Conservation (phyloP, 2,113 vertebrate species). For the Thalassoma bifasciatum region DNA sequence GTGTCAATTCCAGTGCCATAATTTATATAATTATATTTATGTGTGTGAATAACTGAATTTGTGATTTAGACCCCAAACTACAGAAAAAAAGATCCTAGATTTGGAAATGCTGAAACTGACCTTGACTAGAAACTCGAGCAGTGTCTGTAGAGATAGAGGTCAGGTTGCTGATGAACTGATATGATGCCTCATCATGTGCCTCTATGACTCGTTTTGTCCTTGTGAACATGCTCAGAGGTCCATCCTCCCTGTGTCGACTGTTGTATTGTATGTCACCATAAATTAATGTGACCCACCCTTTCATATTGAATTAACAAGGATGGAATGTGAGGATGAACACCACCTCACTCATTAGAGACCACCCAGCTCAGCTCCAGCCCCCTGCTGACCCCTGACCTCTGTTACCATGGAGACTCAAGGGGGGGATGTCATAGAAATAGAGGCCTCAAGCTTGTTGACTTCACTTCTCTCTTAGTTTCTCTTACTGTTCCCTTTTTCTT, state of each 20-base stretch:
- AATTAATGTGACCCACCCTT: constrained; percentile 55
- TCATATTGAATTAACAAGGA: constrained; percentile 54
- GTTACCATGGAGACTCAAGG: constrained; percentile 43
- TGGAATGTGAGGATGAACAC: constrained; percentile 17
- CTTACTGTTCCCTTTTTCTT: no score
- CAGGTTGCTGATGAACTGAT: constrained; percentile 2
- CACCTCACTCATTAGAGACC: constrained; percentile 32
- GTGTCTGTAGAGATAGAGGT: constrained; percentile 28
- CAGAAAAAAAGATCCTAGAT: background rate
- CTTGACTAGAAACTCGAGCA: background rate
- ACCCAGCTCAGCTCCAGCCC: constrained; percentile 6
- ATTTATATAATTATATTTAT: no score
- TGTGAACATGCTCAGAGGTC: constrained; percentile 15
- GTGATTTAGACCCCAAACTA: background rate
- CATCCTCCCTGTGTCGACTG: constrained; percentile 40
- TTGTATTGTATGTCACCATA: constrained; percentile 40
- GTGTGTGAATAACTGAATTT: no score
- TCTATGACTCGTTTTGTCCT: constrained; percentile 18
- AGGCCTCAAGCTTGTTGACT: constrained; percentile 24
- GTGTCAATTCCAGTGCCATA: no score
- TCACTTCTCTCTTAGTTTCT: background rate
- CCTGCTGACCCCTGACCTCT: constrained; percentile 36
- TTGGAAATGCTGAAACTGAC: background rate
- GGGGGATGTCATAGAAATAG: constrained; percentile 13
- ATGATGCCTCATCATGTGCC: background rate